Evolutionary conservation across 2,113 vertebrate genomes (phyloP), one percentile per base, ranked within the genome.

Genomic region (Mormyrus iriodes): DNA sequence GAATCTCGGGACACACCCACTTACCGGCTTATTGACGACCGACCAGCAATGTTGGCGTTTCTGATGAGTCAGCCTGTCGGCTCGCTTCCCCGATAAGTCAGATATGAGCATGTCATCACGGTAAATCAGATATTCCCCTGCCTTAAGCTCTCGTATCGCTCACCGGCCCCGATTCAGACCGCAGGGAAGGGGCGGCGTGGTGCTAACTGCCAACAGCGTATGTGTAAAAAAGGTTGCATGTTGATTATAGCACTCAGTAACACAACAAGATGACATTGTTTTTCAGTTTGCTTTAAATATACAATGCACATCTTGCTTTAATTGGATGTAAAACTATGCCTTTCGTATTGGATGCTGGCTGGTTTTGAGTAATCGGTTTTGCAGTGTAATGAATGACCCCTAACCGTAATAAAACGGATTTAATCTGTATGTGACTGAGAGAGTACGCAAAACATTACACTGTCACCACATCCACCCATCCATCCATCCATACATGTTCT

Each of bases 301-400:
- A 3, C 86, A 42, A 48, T 53, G 39, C 35, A 35, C 27, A 85
- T 73, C 19, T 69, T 31, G 49, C 5, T n/a, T 69, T 88, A 27
- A 91, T 90, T 48, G 90, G 17, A 89, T 89, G 44, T 21, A 65
- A 86, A 44, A 88, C 61, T 53, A 65, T 85, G 84, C 79, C 73
- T 90, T 86, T 39, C 61, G 88, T 85, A 89, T 90, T 90, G 88
- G 65, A 87, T 44, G 88, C 61, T 48, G 87, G 65, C 83, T 76
- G 9, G 8, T 35, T 76, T 76, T 76, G 35, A 76, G 10, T 39
- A 39, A 17, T 6, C 27, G 31, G 10, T 39, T 39, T 39, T 76
- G 31, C 13, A 76, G 31, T 76, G 39, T 76, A 39, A 76, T 13
- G 31, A 39, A 76, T 76, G 35, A 3, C 31, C 31, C 15, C 15